Base-by-base conservation (phyloP, 2,888 invertebrate species). In the Eretmocerus hayati region DNA sequence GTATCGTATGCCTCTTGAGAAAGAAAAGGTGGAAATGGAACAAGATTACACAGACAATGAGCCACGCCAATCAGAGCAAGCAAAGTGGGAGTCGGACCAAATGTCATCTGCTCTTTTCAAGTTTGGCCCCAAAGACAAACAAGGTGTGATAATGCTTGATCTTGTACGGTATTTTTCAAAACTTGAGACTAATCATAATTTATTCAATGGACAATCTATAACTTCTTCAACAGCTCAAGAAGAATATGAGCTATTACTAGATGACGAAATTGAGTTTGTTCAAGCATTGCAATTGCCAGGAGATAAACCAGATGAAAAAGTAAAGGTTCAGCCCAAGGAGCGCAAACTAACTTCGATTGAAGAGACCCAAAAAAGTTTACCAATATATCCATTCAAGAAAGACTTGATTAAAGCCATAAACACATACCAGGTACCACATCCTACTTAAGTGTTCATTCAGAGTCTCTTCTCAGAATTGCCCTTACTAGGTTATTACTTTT, bases 1-100 rank as follows among this genome's bases (percentile, higher is more conserved):
- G 43, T 99, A 97, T 74, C 89, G 85, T 60, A 95, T 97, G 87
- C 96, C 96, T 0, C 82, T 85, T 61, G 93, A 88, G 67, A 74
- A 85, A 62, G 84, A 84, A n/a, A 87, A 86, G 64, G 81, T 81
- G 53, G 90, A 91, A 75, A 90, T 91, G 72, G 90, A 90, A 59
- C 78, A 82, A 57, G 94, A 96, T 68, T 85, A 72, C 48, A 72
- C 72, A 0, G 68, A 71, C 16, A 60, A 56, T 8, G 71, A 84
- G 61, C 75, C 84, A 53, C 87, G 87, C 1, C 85, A 87, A 65
- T 87, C 87, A 0, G 90, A 90, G 60, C 90, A 90, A 72, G 84
- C 85, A 59, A 92, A 92, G 76, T 99, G 97, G 97, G 97, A 99
- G 72, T 90, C 94, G 51, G 96, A 96, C 67, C 93, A 95, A 72